Evolutionary conservation across 1,140 invertebrate species (phyloP).

Genomic region (Drosophila pruinosa): DNA sequence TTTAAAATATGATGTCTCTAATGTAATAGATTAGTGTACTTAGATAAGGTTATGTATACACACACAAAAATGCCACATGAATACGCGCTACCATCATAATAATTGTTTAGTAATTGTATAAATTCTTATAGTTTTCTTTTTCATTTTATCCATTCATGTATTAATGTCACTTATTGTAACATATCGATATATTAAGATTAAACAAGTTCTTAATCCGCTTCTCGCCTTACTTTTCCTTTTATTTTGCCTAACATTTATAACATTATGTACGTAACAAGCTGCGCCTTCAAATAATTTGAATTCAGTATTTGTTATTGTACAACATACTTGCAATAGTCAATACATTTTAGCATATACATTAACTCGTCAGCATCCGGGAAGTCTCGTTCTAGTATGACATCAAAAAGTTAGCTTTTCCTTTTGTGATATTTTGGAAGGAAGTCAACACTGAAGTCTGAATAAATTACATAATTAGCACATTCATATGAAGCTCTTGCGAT

Average conservation of each 20-base stretch:
- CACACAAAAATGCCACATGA: slow-evolving; percentile 29
- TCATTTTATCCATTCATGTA: slow-evolving; percentile 18
- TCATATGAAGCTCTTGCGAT: background rate
- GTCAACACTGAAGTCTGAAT: background rate
- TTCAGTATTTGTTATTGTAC: slow-evolving; percentile 14
- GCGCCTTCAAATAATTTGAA: background rate
- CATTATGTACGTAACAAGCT: background rate
- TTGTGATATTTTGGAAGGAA: no score
- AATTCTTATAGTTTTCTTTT: slow-evolving; percentile 34
- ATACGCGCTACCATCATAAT: slow-evolving; percentile 25
- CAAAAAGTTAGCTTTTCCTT: background rate
- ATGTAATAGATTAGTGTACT: slow-evolving; percentile 3
- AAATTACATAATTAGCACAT: background rate
- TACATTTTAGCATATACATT: background rate
- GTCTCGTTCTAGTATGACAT: no score
- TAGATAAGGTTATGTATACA: slow-evolving; percentile 6
- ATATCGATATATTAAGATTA: slow-evolving; percentile 43
- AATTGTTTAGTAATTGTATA: slow-evolving; percentile 46
- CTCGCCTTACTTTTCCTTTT: background rate
- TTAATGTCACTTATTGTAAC: slow-evolving; percentile 9
- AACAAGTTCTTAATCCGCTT: no score
- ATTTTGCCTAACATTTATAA: background rate
- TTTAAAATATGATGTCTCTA: background rate
- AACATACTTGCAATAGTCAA: background rate
- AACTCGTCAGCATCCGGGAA: no score